Base-by-base conservation (phyloP, 2,113 vertebrate species). In the Eulacestoma nigropectus region DNA sequence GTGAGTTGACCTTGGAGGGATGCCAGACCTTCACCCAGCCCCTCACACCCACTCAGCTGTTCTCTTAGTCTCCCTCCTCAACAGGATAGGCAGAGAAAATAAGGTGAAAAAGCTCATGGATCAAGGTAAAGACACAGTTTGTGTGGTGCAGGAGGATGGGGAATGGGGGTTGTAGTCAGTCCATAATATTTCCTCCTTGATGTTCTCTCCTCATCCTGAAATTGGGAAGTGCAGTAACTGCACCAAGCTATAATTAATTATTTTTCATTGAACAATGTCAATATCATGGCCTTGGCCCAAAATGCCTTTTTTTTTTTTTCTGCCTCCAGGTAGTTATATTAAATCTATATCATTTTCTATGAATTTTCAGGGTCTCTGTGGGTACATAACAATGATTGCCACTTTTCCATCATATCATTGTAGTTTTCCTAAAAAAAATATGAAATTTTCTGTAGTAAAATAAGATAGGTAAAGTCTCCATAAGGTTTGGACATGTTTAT, bases 131-230 rank as follows among this genome's bases (percentile, higher is more conserved):
- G 11, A n/a, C 17, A 19, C 8, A 86, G 8, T 1, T 9, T 63
- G 5, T 63, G 10, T 4, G 2, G 10, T 65, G 12, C 7, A 47
- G 30, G 4, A 19, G 16, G 1, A 17, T 59, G 2, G 21, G 10
- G 9, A 39, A 41, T 41, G 3, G 2, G 26, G 5, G 1, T 30
- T 73, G 30, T 3, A 6, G 10, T n/a, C 23, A 52, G 33, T 56
- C 30, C 2, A 1, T 37, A 52, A 10, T 3, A 29, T 6, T 13
- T 75, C 9, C 9, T 62, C 17, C 75, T 65, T 55, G 29, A 14
- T 3, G 3, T 5, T 73, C 13, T 18, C n/a, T 69, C 13, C 4
- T 56, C 11, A 30, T 69, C 8, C 26, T 70, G 65, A 47, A 69
- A 21, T 6, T 52, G 4, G 3, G 15, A 79, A n/a, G 11, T 53